These are phyloP conservation scores for Trididemnum clinides DNA, from an alignment of 23 tunicate genomes.

Conservation along the genomic window DNA sequence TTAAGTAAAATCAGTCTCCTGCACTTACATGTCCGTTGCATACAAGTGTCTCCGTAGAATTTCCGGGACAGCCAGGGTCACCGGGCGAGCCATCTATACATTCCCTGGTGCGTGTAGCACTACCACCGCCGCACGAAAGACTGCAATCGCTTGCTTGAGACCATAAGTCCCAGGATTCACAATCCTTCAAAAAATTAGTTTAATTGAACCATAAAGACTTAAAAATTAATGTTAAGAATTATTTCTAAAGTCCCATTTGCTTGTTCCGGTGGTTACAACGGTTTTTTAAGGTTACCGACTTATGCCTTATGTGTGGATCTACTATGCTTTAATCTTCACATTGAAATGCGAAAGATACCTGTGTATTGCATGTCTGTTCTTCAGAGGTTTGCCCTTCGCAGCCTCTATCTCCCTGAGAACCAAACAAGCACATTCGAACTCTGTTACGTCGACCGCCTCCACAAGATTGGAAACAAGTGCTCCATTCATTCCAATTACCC, in stretches of 20 bases:
- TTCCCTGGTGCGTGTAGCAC: slow-evolving; percentile 28
- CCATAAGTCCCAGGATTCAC: slow-evolving; percentile 58
- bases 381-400: slow-evolving; percentile 20
- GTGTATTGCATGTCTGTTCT: slow-evolving; percentile 8
- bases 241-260: too few relatives aligned
- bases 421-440: slow-evolving; percentile 42
- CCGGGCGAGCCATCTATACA: slow-evolving; percentile 55
- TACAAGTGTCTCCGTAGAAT: not conserved
- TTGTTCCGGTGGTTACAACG: too few relatives aligned
- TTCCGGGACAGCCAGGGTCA: slow-evolving; percentile 56
- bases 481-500: slow-evolving; percentile 43
- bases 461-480: slow-evolving; percentile 43
- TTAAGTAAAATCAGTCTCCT: too few relatives aligned
- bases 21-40: slow-evolving; percentile 26
- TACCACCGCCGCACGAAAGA: slow-evolving; percentile 71
- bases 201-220: too few relatives aligned
- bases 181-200: not conserved
- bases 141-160: slow-evolving; percentile 32
- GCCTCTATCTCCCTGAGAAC: slow-evolving; percentile 36
- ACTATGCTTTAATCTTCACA: too few relatives aligned
- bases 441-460: slow-evolving; percentile 41
- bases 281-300: too few relatives aligned
- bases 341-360: too few relatives aligned
- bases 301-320: too few relatives aligned
- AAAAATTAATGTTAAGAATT: too few relatives aligned